Evolutionary conservation across 2,888 invertebrate genomes (phyloP), one percentile per base, ranked within the genome.

Genomic region (Dioctria linearis): DNA sequence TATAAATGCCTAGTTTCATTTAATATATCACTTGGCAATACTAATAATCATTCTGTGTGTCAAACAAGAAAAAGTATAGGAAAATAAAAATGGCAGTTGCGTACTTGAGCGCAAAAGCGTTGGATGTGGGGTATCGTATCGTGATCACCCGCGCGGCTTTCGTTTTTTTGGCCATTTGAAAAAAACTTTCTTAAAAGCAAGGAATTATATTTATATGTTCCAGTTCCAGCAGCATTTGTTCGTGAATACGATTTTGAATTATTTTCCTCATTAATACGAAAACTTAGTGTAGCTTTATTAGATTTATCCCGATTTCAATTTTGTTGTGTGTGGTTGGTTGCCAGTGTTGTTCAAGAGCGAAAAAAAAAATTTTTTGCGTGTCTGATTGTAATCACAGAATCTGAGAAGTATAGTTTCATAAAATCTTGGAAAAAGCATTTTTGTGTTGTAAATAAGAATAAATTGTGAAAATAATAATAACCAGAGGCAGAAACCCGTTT

Each of bases 51-150:
- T 75, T 59, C 25, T 25, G 25, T 49, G 59, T 75, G 73, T 75
- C 73, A 75, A 75, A 75, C 57, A 71, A 54, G 37, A 59, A 57
- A 59, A 75, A 75, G 63, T 63, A 40, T 6, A 54, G 54, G 54
- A 54, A 69, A 67, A 71, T 13, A 9, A 71, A 75, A 59, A 75
- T 75, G 73, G 73, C 73, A 75, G 73, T 75, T 75, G 73, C 73
- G 73, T 75, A 75, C 59, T 75, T 57, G 73, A 75, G 43, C 73
- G 73, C 73, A 75, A 75, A 75, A 75, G 73, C 59, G 73, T 57
- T 75, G 73, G 73, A 75, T 42, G 73, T 59, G 57, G 59, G 73
- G 73, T 75, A 13, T 69, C 40, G 65, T 42, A 65, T 40, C 59
- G 73, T 75, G 59, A 75, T 75, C 42, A 75, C 63, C 40, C 63